Conservation (phyloP, 2,113 vertebrate species). For the Burhinus oedicnemus region DNA sequence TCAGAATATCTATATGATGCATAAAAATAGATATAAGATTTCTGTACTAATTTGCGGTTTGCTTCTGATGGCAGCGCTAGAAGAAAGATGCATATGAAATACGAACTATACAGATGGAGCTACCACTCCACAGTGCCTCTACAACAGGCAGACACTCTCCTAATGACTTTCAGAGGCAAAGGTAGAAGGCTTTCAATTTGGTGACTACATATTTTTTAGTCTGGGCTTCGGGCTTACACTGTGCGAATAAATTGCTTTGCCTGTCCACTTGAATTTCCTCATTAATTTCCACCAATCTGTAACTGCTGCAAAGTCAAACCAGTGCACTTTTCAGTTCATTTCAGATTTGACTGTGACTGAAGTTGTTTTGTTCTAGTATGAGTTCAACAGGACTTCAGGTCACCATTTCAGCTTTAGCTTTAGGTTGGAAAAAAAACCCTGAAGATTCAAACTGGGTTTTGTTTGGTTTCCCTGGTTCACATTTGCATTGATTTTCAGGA, state of each 20-base stretch:
- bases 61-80: neutral
- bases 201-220: neutral
- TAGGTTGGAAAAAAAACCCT: neutral
- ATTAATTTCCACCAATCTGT: neutral
- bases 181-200: neutral
- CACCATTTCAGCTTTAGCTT: neutral
- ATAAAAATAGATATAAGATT: neutral
- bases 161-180: neutral
- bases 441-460: neutral
- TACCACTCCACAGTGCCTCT: neutral
- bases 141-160: neutral
- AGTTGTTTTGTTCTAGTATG: neutral
- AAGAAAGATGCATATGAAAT: fast-evolving
- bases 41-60: neutral
- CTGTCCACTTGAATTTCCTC: neutral
- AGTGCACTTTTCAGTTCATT: neutral
- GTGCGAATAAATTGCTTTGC: neutral
- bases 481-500: neutral
- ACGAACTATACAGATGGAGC: neutral
- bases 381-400: neutral
- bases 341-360: neutral
- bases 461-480: neutral
- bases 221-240: neutral
- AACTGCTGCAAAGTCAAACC: neutral
- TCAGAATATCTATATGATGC: neutral